A percentile compares a stretch with the other conserved stretches of the same genome.
Conservation (phyloP, 2,888 invertebrate genomes). For the Fissipunctia ypsillon region DNA sequence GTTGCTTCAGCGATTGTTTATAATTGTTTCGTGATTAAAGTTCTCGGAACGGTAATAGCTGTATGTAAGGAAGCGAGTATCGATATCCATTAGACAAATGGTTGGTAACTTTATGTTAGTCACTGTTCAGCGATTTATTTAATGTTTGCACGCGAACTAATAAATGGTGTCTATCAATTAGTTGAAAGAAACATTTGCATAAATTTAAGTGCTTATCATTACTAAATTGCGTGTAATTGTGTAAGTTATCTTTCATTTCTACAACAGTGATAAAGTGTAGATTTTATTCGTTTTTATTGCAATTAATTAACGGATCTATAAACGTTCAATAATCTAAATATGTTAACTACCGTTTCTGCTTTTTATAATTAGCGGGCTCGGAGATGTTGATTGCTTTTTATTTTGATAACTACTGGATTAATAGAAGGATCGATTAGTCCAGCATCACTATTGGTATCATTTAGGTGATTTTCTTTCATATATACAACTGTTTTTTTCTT, state of each 20-base stretch:
- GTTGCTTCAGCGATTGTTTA: slow-evolving; percentile 62
- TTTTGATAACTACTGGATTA: slow-evolving; percentile 66
- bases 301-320: slow-evolving; percentile 73
- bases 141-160: slow-evolving; percentile 84
- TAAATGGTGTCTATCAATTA: slow-evolving; percentile 80
- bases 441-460: slow-evolving; percentile 56
- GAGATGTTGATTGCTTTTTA: slow-evolving; percentile 66
- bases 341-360: slow-evolving; percentile 70
- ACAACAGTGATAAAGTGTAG: slow-evolving; percentile 76
- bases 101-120: slow-evolving; percentile 78
- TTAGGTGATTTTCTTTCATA: slow-evolving; percentile 41
- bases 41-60: slow-evolving; percentile 70
- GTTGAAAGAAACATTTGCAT: slow-evolving; percentile 80
- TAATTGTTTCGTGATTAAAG: slow-evolving; percentile 74
- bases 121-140: slow-evolving; percentile 82
- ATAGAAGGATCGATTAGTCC: slow-evolving; percentile 63
- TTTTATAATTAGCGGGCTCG: slow-evolving; percentile 68
- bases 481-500: slow-evolving; percentile 29
- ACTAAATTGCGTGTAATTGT: slow-evolving; percentile 79
- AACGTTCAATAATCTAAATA: slow-evolving; percentile 68
- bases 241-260: slow-evolving; percentile 74
- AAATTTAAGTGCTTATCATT: slow-evolving; percentile 76
- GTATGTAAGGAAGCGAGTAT: slow-evolving; percentile 79
- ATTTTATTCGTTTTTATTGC: slow-evolving; percentile 73
- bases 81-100: slow-evolving; percentile 83